Conservation (phyloP, 1,140 invertebrate genomes). For the Heterodera schachtii region DNA sequence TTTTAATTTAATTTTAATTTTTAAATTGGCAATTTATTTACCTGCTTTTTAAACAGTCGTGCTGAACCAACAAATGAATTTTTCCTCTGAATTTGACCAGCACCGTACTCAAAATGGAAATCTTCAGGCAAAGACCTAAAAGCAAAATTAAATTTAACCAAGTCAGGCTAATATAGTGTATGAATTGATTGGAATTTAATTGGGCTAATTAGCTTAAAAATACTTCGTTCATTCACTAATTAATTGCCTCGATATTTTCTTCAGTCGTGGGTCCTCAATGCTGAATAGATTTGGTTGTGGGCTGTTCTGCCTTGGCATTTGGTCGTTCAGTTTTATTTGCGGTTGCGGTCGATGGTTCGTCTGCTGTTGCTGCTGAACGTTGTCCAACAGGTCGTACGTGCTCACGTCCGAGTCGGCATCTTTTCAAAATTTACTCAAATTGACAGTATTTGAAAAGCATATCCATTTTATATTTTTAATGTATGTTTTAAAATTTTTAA, state of each 20-base stretch:
- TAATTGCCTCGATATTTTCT: neutral
- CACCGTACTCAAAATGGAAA: constrained; percentile 11
- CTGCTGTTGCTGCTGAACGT: neutral
- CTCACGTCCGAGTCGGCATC: neutral
- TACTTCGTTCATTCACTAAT: neutral
- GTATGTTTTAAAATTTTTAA: too few species aligned
- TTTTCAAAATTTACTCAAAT: too few species aligned
- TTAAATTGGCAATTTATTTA: neutral
- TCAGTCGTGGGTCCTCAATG: neutral
- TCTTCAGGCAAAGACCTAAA: neutral
- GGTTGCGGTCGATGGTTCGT: neutral
- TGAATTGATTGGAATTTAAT: too few species aligned
- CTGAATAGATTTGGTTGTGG: neutral
- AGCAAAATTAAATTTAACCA: neutral
- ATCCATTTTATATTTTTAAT: too few species aligned
- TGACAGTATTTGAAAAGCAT: too few species aligned
- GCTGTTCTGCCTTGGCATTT: neutral
- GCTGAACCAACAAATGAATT: constrained; percentile 12
- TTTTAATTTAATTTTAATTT: neutral
- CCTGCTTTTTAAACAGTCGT: constrained; percentile 23
- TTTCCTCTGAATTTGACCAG: constrained; percentile 15
- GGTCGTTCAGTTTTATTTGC: neutral
- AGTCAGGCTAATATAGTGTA: neutral
- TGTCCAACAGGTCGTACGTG: neutral
- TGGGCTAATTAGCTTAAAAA: too few species aligned